Conservation (phyloP, 2,888 invertebrate species). For the Meloe dianella region DNA sequence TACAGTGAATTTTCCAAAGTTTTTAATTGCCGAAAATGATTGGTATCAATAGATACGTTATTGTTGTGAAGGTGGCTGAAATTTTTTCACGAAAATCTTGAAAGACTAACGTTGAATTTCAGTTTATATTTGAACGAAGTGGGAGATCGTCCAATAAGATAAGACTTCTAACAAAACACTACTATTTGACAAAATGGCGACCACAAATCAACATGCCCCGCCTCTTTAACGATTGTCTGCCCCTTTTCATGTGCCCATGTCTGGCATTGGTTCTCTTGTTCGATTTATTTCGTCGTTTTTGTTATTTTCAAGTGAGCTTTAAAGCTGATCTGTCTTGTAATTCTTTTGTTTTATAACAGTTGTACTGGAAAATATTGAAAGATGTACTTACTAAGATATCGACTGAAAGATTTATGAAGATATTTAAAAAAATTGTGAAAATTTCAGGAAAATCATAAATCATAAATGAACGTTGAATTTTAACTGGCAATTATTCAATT, state of each 20-base stretch:
- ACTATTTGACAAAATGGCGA: constrained; percentile 64
- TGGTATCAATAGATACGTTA: neutral
- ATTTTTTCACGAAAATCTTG: neutral
- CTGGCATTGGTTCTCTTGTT: constrained; percentile 58
- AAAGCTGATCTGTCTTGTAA: constrained; percentile 55
- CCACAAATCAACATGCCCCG: constrained; percentile 61
- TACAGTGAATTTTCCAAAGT: too few relatives aligned
- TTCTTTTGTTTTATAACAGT: constrained; percentile 51
- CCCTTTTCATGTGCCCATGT: constrained; percentile 59
- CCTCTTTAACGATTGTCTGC: constrained; percentile 60
- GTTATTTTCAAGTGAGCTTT: constrained; percentile 40
- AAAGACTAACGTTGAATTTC: constrained; percentile 5
- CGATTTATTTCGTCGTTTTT: constrained; percentile 54
- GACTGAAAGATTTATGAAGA: neutral
- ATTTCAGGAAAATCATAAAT: too few relatives aligned
- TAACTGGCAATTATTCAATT: neutral
- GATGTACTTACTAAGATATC: constrained; percentile 10
- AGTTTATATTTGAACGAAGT: constrained; percentile 43
- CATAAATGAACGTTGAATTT: too few relatives aligned
- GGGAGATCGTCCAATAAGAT: constrained; percentile 62
- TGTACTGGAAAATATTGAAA: constrained; percentile 48
- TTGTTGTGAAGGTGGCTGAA: neutral
- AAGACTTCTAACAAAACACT: constrained; percentile 61
- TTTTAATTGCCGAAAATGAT: too few relatives aligned
- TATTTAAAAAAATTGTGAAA: neutral